Evolutionary conservation across 2,888 invertebrate genomes (phyloP).

Genomic region (Dione vanillae): DNA sequence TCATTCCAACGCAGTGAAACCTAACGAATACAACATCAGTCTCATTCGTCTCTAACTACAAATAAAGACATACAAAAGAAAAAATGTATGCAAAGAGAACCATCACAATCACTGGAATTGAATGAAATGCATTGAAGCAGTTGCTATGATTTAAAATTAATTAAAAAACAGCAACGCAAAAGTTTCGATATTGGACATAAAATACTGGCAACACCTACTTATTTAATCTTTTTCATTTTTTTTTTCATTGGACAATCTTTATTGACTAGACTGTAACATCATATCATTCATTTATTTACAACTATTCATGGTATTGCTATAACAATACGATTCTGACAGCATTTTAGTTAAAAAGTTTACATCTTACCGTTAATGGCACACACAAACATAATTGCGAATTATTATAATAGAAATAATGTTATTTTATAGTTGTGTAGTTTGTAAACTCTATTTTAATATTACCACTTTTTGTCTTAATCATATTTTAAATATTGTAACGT

Average conservation of each 20-base stretch:
- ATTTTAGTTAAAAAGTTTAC: slow-evolving; percentile 8
- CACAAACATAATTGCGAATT: slow-evolving; percentile 34
- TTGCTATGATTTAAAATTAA: slow-evolving; percentile 56
- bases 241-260: slow-evolving; percentile 40
- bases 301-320: slow-evolving; percentile 19
- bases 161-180: slow-evolving; percentile 55
- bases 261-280: slow-evolving; percentile 60
- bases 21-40: slow-evolving; percentile 74
- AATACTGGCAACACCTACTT: slow-evolving; percentile 4
- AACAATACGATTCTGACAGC: slow-evolving; percentile 22
- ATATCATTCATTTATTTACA: slow-evolving; percentile 46
- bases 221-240: background rate
- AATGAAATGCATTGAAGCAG: slow-evolving; percentile 14
- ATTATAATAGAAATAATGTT: slow-evolving; percentile 8
- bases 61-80: slow-evolving; percentile 48
- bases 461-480: slow-evolving; percentile 9
- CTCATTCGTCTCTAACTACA: slow-evolving; percentile 65
- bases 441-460: slow-evolving; percentile 6
- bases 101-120: slow-evolving; percentile 1
- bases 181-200: slow-evolving; percentile 4
- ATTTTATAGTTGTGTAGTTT: background rate
- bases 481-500: no score
- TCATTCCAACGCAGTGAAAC: slow-evolving; percentile 7
- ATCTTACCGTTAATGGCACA: slow-evolving; percentile 40
- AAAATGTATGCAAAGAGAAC: slow-evolving; percentile 1